Base-by-base conservation (phyloP, 2,888 invertebrate genomes). In the Agrotis exclamationis region DNA sequence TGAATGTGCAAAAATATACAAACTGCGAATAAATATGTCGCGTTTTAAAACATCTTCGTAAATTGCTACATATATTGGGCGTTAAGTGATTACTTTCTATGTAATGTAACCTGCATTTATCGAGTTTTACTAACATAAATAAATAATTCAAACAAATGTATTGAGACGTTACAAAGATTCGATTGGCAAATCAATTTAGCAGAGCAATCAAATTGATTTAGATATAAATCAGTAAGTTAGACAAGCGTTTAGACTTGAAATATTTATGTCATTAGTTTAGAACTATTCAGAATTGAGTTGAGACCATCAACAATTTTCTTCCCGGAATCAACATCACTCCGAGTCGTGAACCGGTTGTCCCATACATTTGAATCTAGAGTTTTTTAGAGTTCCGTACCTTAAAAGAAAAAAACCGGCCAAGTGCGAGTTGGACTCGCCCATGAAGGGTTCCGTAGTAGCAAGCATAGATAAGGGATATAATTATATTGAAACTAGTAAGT, bases 171-270 rank as follows among this genome's bases (percentile, higher is more conserved):
- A 39, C 53, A 33, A 24, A 14, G n/a, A 18, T 47, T 16, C 9
- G 45, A 48, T 63, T 50, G 50, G 24, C 18, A 39, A 58, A 72
- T 50, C 50, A 78, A 73, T 59, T 58, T 22, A 24, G 24, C 16
- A 39, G 45, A 62, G 65, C 48, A 64, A 62, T 71, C 65, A 22
- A 14, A 20, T 9, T 60, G 50, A 70, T 70, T 76, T 45, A 7
- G 72, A 9, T 39, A 33, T 76, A 71, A 53, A 71, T 76, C 62
- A 65, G 48, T 62, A 65, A 53, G 2, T 18, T 18, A 51, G 45
- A 33, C n/a, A 22, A 58, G 57, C 7, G 33, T 33, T 58, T 51
- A 13, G 14, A 20, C 18, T 39, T 28, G 20, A 33, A 68, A 62
- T 67, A 24, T 20, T 2, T 53, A 24, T 24, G 7, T 53, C 3